phyloP scores from a whole-genome alignment of 2,797 vertebrate species.

The Acropternis orthonyx region DNA sequence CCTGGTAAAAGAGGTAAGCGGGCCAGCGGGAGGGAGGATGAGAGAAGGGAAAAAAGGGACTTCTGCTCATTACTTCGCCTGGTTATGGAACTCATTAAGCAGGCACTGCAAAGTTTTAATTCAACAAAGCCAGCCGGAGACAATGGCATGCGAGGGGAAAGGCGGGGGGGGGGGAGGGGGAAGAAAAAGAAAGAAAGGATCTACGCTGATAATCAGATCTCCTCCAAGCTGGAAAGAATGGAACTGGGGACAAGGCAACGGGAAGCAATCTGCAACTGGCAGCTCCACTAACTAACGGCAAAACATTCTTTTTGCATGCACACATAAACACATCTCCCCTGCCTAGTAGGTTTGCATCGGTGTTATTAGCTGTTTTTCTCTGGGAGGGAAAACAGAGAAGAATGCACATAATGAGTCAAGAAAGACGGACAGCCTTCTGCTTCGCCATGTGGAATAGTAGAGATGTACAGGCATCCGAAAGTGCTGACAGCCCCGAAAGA shows the following conservation, averaged over 20 bases:
- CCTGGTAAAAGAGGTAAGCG: slow-evolving; percentile 61
- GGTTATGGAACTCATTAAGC: slow-evolving; percentile 77
- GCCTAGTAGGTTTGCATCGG: background rate
- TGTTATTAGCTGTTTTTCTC: background rate
- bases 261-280: slow-evolving; percentile 50
- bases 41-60: slow-evolving; percentile 50
- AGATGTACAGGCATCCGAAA: background rate
- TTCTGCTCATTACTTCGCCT: slow-evolving; percentile 70
- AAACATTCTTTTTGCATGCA: slow-evolving; percentile 57
- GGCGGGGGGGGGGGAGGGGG: background rate
- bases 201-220: slow-evolving; percentile 63
- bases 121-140: slow-evolving; percentile 69
- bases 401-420: fast-evolving
- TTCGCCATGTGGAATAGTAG: background rate
- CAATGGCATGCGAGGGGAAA: slow-evolving; percentile 49
- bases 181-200: slow-evolving; percentile 56
- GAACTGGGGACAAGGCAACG: slow-evolving; percentile 34
- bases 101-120: slow-evolving; percentile 75
- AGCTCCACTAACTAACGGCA: slow-evolving; percentile 25
- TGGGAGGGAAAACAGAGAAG: background rate
- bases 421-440: background rate
- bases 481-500: slow-evolving; percentile 24
- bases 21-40: slow-evolving; percentile 44
- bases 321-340: slow-evolving; percentile 34
- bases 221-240: slow-evolving; percentile 61